phyloP scores from a whole-genome alignment of 2,888 invertebrate genomes.

The Odontocolon sp. region DNA sequence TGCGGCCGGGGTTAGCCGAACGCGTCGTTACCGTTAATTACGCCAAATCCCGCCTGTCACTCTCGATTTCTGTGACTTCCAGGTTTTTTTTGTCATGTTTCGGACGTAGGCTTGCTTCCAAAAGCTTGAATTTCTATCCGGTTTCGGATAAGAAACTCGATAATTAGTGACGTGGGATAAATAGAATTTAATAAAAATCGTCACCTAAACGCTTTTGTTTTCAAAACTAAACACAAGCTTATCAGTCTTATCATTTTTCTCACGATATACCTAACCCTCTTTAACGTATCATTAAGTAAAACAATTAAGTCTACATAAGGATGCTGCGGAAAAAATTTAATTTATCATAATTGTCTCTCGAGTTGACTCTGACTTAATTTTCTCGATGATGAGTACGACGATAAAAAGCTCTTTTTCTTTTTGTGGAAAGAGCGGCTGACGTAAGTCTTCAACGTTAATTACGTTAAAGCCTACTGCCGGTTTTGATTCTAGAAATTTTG shows the following conservation, averaged over 20 bases:
- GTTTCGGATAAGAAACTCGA: slow-evolving; percentile 30
- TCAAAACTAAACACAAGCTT: background rate
- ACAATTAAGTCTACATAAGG: background rate
- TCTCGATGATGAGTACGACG: background rate
- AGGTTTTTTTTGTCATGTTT: slow-evolving; percentile 25
- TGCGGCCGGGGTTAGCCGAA: slow-evolving; percentile 46
- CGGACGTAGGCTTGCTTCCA: background rate
- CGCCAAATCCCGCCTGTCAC: slow-evolving; percentile 57
- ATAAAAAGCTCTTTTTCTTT: background rate
- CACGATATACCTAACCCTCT: background rate
- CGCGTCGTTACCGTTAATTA: slow-evolving; percentile 66
- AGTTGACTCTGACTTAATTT: background rate
- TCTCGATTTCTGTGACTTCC: slow-evolving; percentile 53
- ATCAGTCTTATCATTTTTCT: slow-evolving; percentile 11
- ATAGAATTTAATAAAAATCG: slow-evolving; percentile 32
- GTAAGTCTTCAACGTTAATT: slow-evolving; percentile 45
- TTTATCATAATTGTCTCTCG: slow-evolving; percentile 16
- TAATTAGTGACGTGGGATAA: slow-evolving; percentile 37
- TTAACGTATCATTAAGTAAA: background rate
- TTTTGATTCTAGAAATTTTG: slow-evolving; percentile 38
- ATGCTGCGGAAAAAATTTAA: background rate
- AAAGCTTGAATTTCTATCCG: background rate
- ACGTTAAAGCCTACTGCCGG: slow-evolving; percentile 45
- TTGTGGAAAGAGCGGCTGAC: background rate
- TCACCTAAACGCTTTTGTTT: background rate